Base-by-base conservation (phyloP, 1,140 invertebrate genomes). In the Melanaphis sacchari region DNA sequence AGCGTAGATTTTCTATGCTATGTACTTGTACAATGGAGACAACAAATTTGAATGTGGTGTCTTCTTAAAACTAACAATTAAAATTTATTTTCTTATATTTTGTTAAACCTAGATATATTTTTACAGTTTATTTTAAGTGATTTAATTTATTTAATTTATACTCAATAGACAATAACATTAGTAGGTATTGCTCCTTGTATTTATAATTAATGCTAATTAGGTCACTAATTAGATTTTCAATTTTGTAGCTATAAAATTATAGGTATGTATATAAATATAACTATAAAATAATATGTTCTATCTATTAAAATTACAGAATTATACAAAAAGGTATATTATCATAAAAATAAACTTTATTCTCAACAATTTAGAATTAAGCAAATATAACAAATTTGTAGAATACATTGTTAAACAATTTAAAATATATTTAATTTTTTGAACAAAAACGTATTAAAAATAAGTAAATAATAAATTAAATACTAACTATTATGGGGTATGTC, bases 261-360 rank as follows among this genome's bases (percentile, higher is more conserved):
- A 59, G 54, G 31, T 11, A 31, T 11, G 9, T 31, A 3, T n/a
- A 66, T n/a, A 66, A n/a, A 66, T 76, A n/a, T 76, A n/a, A n/a
- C 31, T 18, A 5, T 0, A n/a, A 76, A 76, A 76, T 11, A 76
- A 76, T 11, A n/a, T 76, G 18, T n/a, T 76, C 59, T 40, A 26
- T 8, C 9, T 84, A 26, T 2, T 15, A 22, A 22, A 41, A 26
- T 84, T 15, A 84, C 6, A 38, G 8, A 8, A 31, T n/a, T 46
- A 43, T 85, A 87, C 2, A 89, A 38, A 89, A 5, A 87, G 6
- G 54, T 18, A 90, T 41, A 41, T 22, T 36, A 41, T 90, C 52
- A 66, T 90, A 90, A 90, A 90, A 90, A 90, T 90, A 90, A 66
- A 90, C 5, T 90, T 90, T 59, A 90, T 66, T 66, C 1, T 89